Percentiles rank a stretch among this genome's conserved stretches.
phyloP scores from a whole-genome alignment of 1,140 invertebrate genomes.

The Leucophenga varia region DNA sequence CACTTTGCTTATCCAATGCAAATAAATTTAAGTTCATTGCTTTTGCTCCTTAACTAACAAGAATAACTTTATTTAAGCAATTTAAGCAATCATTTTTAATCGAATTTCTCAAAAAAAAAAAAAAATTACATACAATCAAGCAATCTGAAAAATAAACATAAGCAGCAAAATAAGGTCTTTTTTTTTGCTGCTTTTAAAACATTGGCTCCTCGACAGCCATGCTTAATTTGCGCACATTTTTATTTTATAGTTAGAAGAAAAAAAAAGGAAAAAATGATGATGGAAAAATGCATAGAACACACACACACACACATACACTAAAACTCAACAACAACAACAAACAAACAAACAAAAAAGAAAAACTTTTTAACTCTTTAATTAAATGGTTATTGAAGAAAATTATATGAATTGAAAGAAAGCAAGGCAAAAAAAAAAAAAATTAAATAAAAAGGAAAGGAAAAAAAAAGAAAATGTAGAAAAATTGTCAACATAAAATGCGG shows the following conservation, averaged over 20 bases:
- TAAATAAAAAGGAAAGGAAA: neutral
- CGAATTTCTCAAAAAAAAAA: conserved; percentile 19
- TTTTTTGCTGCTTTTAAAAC: too few species aligned
- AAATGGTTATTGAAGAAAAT: conserved; percentile 52
- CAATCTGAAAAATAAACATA: too few species aligned
- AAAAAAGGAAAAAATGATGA: conserved; percentile 2
- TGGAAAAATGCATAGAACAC: too few species aligned
- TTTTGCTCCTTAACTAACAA: too few species aligned
- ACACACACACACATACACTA: neutral
- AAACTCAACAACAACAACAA: neutral
- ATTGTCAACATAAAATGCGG: neutral
- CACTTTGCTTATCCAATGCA: too few species aligned
- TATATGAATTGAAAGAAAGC: neutral
- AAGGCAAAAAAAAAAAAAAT: conserved; percentile 5
- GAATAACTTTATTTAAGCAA: too few species aligned
- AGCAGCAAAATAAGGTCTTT: too few species aligned
- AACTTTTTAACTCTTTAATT: conserved; percentile 52
- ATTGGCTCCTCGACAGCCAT: too few species aligned
- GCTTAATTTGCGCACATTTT: conserved; percentile 42
- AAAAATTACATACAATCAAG: neutral
- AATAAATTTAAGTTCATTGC: too few species aligned
- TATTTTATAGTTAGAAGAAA: neutral
- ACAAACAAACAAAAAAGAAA: conserved; percentile 24
- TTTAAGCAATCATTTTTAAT: too few species aligned
- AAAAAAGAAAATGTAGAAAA: neutral